Evolutionary conservation across 2,113 vertebrate species (phyloP).

Genomic region (Platycercus adscitus): DNA sequence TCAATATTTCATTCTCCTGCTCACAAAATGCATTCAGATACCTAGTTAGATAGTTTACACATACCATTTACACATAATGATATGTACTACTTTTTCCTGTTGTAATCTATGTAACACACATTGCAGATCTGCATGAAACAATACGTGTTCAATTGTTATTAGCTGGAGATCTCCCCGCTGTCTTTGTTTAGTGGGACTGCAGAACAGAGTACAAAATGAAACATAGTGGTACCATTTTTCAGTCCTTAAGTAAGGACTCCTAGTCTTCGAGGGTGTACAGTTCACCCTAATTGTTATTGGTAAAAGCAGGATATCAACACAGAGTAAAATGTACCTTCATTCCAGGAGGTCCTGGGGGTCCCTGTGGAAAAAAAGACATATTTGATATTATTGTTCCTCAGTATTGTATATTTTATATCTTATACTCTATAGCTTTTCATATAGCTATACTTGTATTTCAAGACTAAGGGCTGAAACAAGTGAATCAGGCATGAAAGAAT

Average conservation of each 20-base stretch:
- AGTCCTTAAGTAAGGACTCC: background rate
- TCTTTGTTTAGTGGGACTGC: background rate
- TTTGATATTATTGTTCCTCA: background rate
- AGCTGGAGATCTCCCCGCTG: background rate
- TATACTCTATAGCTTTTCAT: background rate
- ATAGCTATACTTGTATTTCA: background rate
- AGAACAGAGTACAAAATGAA: background rate
- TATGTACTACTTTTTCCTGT: background rate
- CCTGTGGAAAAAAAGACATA: constrained; percentile 77
- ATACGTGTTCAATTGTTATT: background rate
- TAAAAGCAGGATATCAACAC: background rate
- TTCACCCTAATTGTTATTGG: background rate
- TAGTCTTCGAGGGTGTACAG: background rate
- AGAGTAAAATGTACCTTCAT: constrained; percentile 84
- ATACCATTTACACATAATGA: background rate
- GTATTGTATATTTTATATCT: background rate
- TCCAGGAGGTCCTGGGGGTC: constrained; percentile 85
- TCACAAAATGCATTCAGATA: background rate
- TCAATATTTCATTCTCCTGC: background rate
- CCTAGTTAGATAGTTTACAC: background rate
- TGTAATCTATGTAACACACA: background rate
- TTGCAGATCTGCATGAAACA: background rate
- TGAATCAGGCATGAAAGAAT: background rate
- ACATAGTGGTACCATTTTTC: background rate
- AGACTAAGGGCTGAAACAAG: background rate